Evolutionary conservation across 2,888 invertebrate genomes (phyloP), one percentile per base, ranked within the genome.

Genomic region (Meandrusa payeni): DNA sequence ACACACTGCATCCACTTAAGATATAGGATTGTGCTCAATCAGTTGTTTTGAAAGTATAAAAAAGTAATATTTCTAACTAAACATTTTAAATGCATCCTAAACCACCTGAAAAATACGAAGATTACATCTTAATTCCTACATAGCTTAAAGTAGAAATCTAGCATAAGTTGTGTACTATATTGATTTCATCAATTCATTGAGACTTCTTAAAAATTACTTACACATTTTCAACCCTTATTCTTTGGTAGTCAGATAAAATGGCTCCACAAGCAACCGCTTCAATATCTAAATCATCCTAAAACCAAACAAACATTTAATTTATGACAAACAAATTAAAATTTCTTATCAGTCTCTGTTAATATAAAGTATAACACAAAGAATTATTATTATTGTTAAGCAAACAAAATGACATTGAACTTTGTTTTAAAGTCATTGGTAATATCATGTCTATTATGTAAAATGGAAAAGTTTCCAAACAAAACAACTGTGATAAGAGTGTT

Each of bases 221-320:
- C 94, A 99, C 97, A 93, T 97, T 96, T 90, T 98, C 98, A 53
- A 98, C 97, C 66, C 99, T 91, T 66, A 97, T 92, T 82, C 98
- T 92, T 90, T 99, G 99, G 89, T 99, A 99, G 87, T 98, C 97
- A 47, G 99, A 99, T 60, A 98, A 89, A 73, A 99, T 98, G 53
- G 99, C 99, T 55, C 99, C 99, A 54, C 96, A 97, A 48, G 98
- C 95, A 28, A 99, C 98, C 41, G 95, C 99, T 70, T 98, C 96
- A 70, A 97, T 89, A 60, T 91, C 88, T 57, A 94, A 87, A 73
- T 92, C 91, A 66, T 91, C 89, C 92, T 92, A 65, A 57, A 89
- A 89, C 62, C 57, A 63, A 54, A 13, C 6, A 40, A 48, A 48
- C 1, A 46, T 15, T 43, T 24, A 40, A 29, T 23, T 29, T 10